Evolutionary conservation across 37 sponge, comb jelly and placozoan genomes (phyloP).

Genomic region (Chondrosia reniformis): DNA sequence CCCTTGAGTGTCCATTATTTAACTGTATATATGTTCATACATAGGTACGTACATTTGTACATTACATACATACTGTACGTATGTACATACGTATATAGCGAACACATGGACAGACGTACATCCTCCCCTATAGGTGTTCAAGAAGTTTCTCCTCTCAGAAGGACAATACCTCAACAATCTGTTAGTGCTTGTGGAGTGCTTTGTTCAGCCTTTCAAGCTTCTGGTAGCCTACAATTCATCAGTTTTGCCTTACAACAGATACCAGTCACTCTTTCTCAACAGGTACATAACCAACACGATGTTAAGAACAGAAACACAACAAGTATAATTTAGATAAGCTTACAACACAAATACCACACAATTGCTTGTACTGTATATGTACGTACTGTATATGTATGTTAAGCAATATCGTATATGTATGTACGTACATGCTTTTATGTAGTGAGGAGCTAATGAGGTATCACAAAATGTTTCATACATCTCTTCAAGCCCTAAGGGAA

Average conservation of each 20-base stretch:
- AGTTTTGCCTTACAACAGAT: slow-evolving; percentile 31
- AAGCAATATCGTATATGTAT: slow-evolving; percentile 2
- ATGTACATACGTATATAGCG: slow-evolving; percentile 4
- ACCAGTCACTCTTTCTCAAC: slow-evolving; percentile 62
- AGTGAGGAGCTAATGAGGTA: slow-evolving; percentile 39
- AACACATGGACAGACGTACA: slow-evolving; percentile 8
- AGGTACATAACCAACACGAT: no score
- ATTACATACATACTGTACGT: slow-evolving; percentile 10
- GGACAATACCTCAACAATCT: slow-evolving; percentile 47
- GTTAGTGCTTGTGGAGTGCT: slow-evolving; percentile 29
- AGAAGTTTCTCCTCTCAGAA: slow-evolving; percentile 54
- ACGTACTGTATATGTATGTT: not conserved
- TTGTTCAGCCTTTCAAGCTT: slow-evolving; percentile 58
- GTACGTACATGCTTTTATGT: not conserved
- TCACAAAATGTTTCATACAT: slow-evolving; percentile 33
- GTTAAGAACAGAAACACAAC: no score
- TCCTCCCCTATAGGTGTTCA: slow-evolving; percentile 33
- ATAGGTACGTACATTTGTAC: slow-evolving; percentile 1
- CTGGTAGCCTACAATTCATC: slow-evolving; percentile 57
- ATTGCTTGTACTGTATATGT: not conserved
- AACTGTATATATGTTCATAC: not conserved
- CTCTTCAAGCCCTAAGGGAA: slow-evolving; percentile 16
- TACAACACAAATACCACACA: no score
- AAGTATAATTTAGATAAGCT: no score
- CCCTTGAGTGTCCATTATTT: not conserved